These are phyloP conservation scores for Drosophila rhopaloa DNA, from an alignment of 1,140 invertebrate genomes.

Conservation along the genomic window DNA sequence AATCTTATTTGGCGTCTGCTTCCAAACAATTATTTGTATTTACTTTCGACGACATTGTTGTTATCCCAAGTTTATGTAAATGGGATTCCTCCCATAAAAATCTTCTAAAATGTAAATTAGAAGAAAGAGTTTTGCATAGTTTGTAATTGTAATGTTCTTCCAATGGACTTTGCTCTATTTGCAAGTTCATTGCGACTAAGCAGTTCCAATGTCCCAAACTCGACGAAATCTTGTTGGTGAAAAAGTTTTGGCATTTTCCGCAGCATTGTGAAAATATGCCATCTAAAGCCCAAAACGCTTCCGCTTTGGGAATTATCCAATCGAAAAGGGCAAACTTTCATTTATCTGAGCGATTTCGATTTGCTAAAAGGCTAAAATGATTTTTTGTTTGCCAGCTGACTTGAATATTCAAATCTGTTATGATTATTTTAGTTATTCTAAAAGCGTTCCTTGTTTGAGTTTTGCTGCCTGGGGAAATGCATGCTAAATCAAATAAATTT, in stretches of 20 bases:
- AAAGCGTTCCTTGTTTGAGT: constrained; percentile 16
- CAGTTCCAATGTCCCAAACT: neutral
- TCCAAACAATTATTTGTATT: neutral
- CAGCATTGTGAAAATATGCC: neutral
- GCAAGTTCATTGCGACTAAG: neutral
- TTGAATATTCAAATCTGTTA: constrained; percentile 14
- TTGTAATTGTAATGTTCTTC: neutral
- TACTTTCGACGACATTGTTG: neutral
- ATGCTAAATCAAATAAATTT: neutral
- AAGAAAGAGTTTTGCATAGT: neutral
- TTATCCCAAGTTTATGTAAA: neutral
- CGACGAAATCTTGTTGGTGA: constrained; percentile 3
- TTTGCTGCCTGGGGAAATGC: constrained; percentile 5
- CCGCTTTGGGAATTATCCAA: constrained; percentile 11
- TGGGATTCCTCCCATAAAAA: neutral
- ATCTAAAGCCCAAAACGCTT: neutral
- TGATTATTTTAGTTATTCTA: constrained; percentile 18
- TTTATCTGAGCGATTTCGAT: constrained; percentile 25
- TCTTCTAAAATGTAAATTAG: neutral
- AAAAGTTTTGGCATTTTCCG: constrained; percentile 15
- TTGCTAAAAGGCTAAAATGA: constrained; percentile 26
- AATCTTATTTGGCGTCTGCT: neutral
- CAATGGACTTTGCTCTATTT: too few species aligned
- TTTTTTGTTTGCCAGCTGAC: neutral
- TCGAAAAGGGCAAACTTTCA: constrained; percentile 6